Percentiles rank a stretch among this genome's conserved stretches.
Conservation (phyloP, 2,797 vertebrate genomes). For the Mus spretus region DNA sequence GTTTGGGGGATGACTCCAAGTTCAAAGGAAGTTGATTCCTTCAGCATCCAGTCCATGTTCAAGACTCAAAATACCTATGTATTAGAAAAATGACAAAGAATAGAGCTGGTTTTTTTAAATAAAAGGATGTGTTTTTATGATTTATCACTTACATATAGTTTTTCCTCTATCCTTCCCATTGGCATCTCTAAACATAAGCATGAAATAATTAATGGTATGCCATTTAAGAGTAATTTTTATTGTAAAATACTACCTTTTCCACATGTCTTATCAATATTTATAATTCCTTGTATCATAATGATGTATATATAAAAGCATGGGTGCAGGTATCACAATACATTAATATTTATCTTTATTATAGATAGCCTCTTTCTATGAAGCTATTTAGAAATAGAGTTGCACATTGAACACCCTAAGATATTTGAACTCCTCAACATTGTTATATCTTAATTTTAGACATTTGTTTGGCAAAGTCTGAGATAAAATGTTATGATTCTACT, state of each 20-base stretch:
- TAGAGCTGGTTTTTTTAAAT: not conserved
- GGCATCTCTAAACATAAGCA: not conserved
- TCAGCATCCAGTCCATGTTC: not conserved
- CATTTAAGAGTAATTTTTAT: slow-evolving; percentile 39
- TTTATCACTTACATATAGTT: not conserved
- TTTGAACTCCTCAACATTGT: not conserved
- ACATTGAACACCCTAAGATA: not conserved
- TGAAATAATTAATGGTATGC: not conserved
- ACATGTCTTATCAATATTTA: not conserved
- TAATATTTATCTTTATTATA: not conserved
- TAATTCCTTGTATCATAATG: not conserved
- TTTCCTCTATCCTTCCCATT: not conserved
- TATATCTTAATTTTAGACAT: slow-evolving; percentile 35
- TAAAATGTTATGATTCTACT: not conserved
- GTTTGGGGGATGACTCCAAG: not conserved
- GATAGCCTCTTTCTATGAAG: not conserved
- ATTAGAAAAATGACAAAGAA: not conserved
- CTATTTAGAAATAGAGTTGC: slow-evolving; percentile 29
- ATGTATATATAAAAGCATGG: not conserved
- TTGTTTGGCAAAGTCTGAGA: not conserved
- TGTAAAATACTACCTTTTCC: not conserved
- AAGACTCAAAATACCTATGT: not conserved
- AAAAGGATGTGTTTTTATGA: not conserved
- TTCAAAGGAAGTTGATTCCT: slow-evolving; percentile 8
- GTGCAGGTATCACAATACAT: not conserved